Base-by-base conservation (phyloP, 2,113 vertebrate species). In the Neopipo cinnamomea region DNA sequence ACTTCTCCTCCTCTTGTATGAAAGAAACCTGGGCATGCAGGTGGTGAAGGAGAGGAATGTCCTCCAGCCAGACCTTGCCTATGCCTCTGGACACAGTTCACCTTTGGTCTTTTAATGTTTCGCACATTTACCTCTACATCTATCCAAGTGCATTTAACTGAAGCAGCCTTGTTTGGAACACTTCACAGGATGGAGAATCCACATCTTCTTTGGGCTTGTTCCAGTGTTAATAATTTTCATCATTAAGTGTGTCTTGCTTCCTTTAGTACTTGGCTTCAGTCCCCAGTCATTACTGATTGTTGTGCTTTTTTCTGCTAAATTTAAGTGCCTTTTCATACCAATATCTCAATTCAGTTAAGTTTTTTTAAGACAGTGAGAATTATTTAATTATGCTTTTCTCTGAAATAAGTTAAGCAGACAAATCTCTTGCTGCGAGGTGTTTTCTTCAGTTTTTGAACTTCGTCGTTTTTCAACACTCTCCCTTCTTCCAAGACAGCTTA, bases 241-340 rank as follows among this genome's bases (percentile, higher is more conserved):
- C 49, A 49, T 65, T 65, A 85, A 68, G 44, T 30, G 39, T 65
- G 33, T 9, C 25, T 49, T 77, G 25, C 55, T 91, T 72, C 37
- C 80, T 65, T 91, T 61, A 52, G 73, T 75, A 68, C 27, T 85
- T 90, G 75, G 25, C 49, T 92, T 81, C 63, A 91, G 71, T 37
- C 28, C 8, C 49, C n/a, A 67, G 49, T 65, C 22, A 49, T 73
- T 79, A 79, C 14, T 63, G 42, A 47, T 77, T 89, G 71, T 70
- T 94, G 56, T 68, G 62, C 44, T 35, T 87, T 94, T 87, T 49
- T 39, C 76, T 91, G 65, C 42, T 89, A 91, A 95, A 96, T 77
- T 88, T 53, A 89, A 87, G 42, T 81, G 25, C 39, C 52, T 87
- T 93, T 93, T 87, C 52, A 94, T 91, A 84, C 8, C 15, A 52